Conservation (phyloP, 2,888 invertebrate species). For the Pyralis farinalis region DNA sequence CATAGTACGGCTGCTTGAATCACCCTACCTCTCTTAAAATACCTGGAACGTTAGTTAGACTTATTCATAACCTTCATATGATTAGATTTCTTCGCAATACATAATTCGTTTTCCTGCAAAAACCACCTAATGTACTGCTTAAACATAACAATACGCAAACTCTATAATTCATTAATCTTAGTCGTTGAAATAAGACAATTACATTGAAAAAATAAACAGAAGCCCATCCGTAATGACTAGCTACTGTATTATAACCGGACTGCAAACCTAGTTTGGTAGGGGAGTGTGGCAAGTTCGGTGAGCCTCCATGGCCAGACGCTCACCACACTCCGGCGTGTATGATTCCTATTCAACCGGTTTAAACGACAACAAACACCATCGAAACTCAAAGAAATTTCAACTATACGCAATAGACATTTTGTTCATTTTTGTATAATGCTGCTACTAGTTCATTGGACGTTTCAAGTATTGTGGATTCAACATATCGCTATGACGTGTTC, state of each 20-base stretch:
- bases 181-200: too few species aligned
- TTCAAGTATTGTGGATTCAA: background rate
- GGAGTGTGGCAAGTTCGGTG: constrained; percentile 78
- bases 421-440: background rate
- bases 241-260: constrained; percentile 73
- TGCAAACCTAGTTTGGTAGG: constrained; percentile 77
- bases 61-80: too few species aligned
- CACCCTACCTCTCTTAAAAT: too few species aligned
- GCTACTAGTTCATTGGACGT: background rate
- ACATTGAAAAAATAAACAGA: constrained; percentile 68
- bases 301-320: constrained; percentile 79
- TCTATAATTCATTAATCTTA: too few species aligned
- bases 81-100: too few species aligned
- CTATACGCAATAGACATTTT: background rate
- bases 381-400: constrained; percentile 20
- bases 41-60: too few species aligned
- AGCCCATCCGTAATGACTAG: constrained; percentile 71
- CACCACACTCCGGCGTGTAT: constrained; percentile 75
- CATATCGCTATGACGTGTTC: constrained; percentile 79
- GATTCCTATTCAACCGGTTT: constrained; percentile 34
- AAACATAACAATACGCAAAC: too few species aligned
- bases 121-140: too few species aligned
- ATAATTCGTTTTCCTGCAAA: too few species aligned
- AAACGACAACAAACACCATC: constrained; percentile 29
- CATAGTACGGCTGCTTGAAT: too few species aligned